Evolutionary conservation across 2,888 invertebrate species (phyloP), one percentile per base, ranked within the genome.

Genomic region (Melanostoma mellinum): DNA sequence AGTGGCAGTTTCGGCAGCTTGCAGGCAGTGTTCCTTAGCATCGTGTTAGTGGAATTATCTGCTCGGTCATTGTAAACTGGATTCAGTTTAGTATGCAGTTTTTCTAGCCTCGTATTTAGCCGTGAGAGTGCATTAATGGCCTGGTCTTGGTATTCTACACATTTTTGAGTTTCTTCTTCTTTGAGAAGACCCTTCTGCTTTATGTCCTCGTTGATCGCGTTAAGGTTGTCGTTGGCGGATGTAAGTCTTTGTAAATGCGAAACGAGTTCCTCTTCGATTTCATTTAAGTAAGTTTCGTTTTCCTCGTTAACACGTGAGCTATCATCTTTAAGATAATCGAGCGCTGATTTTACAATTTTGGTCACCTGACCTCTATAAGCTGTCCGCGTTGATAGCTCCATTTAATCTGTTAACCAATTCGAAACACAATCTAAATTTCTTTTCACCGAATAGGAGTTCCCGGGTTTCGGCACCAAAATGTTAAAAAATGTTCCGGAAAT

Each of bases 221-320:
- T 68, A 3, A 68, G 36, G n/a, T 10, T 55, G 9, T 46, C 48
- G 6, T 68, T 36, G 44, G 68, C 68, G 4, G 55, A 10, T 44
- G 56, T 74, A 6, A 74, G 6, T 36, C 73, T 50, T 35, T 74
- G 48, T 8, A 8, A 4, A 10, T 56, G 40, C 1, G 56, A 73
- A 8, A 73, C 48, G 40, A 69, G 69, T 0, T 56, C 56, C 36
- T 74, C 63, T 4, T 74, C 50, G 32, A 73, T 38, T 36, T 61
- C 61, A 20, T 73, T 48, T 30, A 74, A 65, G 2, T 65, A 30
- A 8, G 20, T 9, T 2, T n/a, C n/a, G 42, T 58, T 74, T 20
- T 8, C 42, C 0, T 74, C 56, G 3, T 9, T 20, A 32, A 74
- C 6, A 56, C 48, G 63, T 2, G 35, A 58, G 20, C 40, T 38